phyloP scores from a whole-genome alignment of 2,888 invertebrate genomes.

The Dasysyrphus tricinctus region DNA sequence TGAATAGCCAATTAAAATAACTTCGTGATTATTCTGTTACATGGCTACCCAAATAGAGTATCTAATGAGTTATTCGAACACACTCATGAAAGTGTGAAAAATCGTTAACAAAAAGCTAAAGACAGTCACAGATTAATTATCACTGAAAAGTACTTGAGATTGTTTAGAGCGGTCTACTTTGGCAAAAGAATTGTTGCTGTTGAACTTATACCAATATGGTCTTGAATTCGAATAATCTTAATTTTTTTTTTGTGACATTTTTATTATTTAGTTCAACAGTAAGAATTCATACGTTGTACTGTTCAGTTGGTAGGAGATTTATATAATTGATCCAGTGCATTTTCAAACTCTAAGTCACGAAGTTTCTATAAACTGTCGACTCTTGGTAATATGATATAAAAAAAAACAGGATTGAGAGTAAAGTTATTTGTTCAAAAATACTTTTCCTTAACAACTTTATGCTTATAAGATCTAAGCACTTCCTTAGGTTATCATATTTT shows the following conservation, averaged over 20 bases:
- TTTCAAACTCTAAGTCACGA: too few relatives aligned
- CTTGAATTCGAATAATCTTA: neutral
- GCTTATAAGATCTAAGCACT: too few relatives aligned
- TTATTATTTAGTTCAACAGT: neutral
- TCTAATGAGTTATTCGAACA: constrained; percentile 38
- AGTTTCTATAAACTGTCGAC: too few relatives aligned
- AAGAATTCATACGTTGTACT: neutral
- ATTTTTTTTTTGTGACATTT: neutral
- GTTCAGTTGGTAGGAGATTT: neutral
- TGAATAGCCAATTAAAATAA: constrained; percentile 46
- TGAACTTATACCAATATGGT: neutral
- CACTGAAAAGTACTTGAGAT: constrained; percentile 37
- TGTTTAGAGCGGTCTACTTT: constrained; percentile 40
- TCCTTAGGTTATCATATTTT: too few relatives aligned
- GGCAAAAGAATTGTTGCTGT: neutral
- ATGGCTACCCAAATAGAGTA: constrained; percentile 31
- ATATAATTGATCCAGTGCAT: neutral
- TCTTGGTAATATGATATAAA: too few relatives aligned
- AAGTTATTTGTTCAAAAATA: too few relatives aligned
- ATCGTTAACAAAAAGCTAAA: neutral
- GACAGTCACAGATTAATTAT: constrained; percentile 40
- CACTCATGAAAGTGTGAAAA: constrained; percentile 63
- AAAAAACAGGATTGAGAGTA: too few relatives aligned
- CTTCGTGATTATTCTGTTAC: constrained; percentile 35
- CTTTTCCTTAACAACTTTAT: too few relatives aligned